A percentile compares a stretch with the other conserved stretches of the same genome.
Conservation (phyloP, 2,113 vertebrate species). For the Centropus unirufus region DNA sequence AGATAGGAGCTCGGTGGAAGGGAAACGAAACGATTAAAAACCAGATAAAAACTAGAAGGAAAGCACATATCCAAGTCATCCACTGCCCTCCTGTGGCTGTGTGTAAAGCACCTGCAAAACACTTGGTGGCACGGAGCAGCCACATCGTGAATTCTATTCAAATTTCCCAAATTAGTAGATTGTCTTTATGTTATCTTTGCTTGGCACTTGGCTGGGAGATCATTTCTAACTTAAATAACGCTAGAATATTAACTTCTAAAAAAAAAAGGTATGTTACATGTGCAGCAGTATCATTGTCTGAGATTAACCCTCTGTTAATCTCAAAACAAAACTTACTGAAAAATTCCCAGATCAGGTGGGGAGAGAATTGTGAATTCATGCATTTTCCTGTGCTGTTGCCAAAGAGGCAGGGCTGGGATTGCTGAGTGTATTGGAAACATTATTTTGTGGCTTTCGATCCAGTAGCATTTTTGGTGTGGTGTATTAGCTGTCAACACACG, state of each 20-base stretch:
- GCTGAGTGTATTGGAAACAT: rapidly evolving
- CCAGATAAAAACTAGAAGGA: slow-evolving; percentile 3
- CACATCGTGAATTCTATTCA: neutral
- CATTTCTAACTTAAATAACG: slow-evolving; percentile 15
- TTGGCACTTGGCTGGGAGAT: neutral
- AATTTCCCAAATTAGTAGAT: neutral
- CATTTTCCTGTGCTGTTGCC: neutral
- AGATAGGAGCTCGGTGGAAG: slow-evolving; percentile 57
- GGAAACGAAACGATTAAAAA: slow-evolving; percentile 65
- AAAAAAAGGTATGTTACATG: neutral
- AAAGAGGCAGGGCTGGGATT: neutral
- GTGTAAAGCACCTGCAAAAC: neutral
- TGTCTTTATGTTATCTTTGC: neutral
- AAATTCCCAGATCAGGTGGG: neutral
- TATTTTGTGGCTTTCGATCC: neutral
- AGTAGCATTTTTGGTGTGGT: neutral
- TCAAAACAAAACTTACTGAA: neutral
- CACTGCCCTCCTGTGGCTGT: slow-evolving; percentile 80
- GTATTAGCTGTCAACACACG: rapidly evolving
- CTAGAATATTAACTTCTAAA: neutral
- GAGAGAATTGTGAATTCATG: neutral
- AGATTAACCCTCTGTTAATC: neutral
- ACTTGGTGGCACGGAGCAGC: neutral
- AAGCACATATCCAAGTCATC: slow-evolving; percentile 65
- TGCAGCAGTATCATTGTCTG: neutral